Evolutionary conservation across 2,888 invertebrate genomes (phyloP), one percentile per base, ranked within the genome.

Genomic region (Pemphredon lugubris): DNA sequence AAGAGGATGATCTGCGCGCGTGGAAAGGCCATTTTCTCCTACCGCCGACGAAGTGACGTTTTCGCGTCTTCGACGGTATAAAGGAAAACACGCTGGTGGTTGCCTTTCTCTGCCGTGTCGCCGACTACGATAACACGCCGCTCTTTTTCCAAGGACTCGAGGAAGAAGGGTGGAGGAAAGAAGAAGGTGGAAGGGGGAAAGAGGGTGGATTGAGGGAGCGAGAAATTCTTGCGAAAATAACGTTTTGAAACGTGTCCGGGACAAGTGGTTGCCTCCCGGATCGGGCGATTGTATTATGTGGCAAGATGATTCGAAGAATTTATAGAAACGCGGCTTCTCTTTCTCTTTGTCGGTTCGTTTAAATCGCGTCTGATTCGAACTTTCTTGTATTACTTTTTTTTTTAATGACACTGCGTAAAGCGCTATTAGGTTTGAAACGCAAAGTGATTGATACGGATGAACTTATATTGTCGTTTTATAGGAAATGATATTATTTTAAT

Each of bases 71-170:
- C 67, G 59, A 55, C 66, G 76, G 75, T 77, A 83, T 77, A 79
- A 76, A 75, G 75, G 72, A 77, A 83, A 83, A 82, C 79, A 72
- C 68, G 65, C 66, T 57, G 48, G 54, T 55, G 57, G 60, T 26
- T 37, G 50, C 55, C 73, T 73, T 64, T 67, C 66, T 66, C 57
- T 68, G 65, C 21, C 39, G 37, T 47, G 57, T 59, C 63, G 63
- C 55, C 61, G 44, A 40, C 68, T 73, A 72, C 71, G 82, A 84
- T 83, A 84, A 84, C 84, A 75, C 59, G 39, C 20, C n/a, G 48
- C 44, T 53, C 65, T 70, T 73, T 78, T 66, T 45, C 60, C 63
- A 16, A 42, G 14, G 61, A 55, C 45, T 57, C 40, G 44, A 13
- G 13, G 34, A 16, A 6, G 55, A 39, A 30, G 26, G 34, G 23